Evolutionary conservation across 2,888 invertebrate genomes (phyloP).

Genomic region (Priocnemis perturbator): DNA sequence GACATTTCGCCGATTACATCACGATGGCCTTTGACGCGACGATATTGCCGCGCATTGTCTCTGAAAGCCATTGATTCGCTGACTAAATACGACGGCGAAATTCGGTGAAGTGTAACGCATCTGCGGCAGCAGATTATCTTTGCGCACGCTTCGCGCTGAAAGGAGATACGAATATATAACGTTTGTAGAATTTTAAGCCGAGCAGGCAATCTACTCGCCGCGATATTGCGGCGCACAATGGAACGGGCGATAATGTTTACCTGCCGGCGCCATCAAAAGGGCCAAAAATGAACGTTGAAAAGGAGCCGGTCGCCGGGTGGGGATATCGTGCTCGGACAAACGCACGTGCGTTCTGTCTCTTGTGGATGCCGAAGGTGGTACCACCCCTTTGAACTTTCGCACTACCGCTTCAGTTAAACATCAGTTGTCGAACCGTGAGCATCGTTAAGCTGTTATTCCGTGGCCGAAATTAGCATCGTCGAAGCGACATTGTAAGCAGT

Average conservation of each 20-base stretch:
- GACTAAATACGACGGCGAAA: too few relatives aligned
- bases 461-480: too few relatives aligned
- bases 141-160: too few relatives aligned
- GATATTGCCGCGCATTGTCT: too few relatives aligned
- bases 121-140: too few relatives aligned
- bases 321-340: neutral
- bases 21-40: too few relatives aligned
- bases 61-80: too few relatives aligned
- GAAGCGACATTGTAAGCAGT: too few relatives aligned
- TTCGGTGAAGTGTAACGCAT: too few relatives aligned
- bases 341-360: slow-evolving; percentile 23
- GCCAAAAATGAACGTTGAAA: neutral
- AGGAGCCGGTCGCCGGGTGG: neutral
- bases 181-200: too few relatives aligned
- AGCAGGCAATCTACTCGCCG: too few relatives aligned
- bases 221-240: neutral
- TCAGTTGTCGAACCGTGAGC: slow-evolving; percentile 17
- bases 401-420: slow-evolving; percentile 31
- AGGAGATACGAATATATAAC: too few relatives aligned
- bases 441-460: slow-evolving; percentile 13
- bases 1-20: slow-evolving; percentile 7
- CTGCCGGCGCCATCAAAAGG: slow-evolving; percentile 1
- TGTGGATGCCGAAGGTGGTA: slow-evolving; percentile 24
- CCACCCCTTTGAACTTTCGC: slow-evolving; percentile 30
- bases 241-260: neutral